Percentiles rank a stretch among this genome's conserved stretches.
Evolutionary conservation across 1,140 invertebrate genomes (phyloP).

Genomic region (Ceratina australensis): DNA sequence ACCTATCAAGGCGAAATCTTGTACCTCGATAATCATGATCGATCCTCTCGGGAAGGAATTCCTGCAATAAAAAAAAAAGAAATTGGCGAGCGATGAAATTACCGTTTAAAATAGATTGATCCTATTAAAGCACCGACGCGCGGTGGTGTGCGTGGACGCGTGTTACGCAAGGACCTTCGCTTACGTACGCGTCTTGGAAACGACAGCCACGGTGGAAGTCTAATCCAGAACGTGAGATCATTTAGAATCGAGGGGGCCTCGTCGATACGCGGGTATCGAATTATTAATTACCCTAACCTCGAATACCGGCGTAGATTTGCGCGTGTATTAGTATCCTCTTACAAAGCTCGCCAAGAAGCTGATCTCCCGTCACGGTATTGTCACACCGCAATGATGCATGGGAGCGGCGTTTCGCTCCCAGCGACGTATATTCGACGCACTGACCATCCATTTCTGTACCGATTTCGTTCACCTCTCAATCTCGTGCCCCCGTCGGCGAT

Average conservation of each 20-base stretch:
- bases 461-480: conserved; percentile 39
- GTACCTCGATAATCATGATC: not conserved
- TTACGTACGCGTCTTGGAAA: not conserved
- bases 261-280: conserved; percentile 48
- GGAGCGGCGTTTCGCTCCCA: not conserved
- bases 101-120: conserved; percentile 27
- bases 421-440: conserved; percentile 8
- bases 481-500: not conserved
- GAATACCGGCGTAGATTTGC: conserved; percentile 29
- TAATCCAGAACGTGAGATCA: conserved; percentile 56
- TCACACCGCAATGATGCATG: conserved; percentile 20
- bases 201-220: conserved; percentile 4
- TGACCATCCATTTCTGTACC: not conserved
- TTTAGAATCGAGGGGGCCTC: conserved; percentile 46
- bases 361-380: not conserved
- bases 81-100: conserved; percentile 28
- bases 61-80: not conserved
- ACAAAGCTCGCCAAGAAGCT: conserved; percentile 26
- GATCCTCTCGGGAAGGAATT: not conserved
- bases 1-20: not conserved
- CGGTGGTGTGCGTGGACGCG: not conserved
- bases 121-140: conserved; percentile 17
- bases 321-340: conserved; percentile 29
- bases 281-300: conserved; percentile 64
- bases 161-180: conserved; percentile 25